Evolutionary conservation across 2,113 vertebrate genomes (phyloP), one percentile per base, ranked within the genome.

Genomic region (Phainopepla nitens): DNA sequence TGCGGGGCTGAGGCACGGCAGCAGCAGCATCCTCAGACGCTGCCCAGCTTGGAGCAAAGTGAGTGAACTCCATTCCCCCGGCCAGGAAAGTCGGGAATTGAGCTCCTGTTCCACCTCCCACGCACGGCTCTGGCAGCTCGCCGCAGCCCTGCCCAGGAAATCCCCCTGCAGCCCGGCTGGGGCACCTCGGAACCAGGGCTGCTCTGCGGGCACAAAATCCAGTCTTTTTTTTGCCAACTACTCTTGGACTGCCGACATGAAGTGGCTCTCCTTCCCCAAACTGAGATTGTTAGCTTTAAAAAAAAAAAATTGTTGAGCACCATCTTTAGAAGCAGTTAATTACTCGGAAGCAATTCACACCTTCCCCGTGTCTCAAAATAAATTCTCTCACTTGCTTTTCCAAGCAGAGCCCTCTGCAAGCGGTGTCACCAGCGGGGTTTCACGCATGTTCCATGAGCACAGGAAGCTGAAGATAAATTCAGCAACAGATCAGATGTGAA

Each of bases 391-490:
- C 79, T 86, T 35, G 28, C 33, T 86, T 82, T 90, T 83, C 92
- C 94, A 93, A 42, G 85, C 85, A 61, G 89, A 85, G 85, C 41
- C 22, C 71, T 69, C 27, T 70, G 84, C 5, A 42, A 82, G 33
- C 24, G 11, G 53, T 27, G 66, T 58, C 89, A 31, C 13, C 78
- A 23, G 41, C 65, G 47, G 2, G 1, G 50, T 22, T 71, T 70
- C 75, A 11, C 1, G 0, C n/a, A 0, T n/a, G 58, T 70, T 77
- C 13, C 9, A 13, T 7, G 77, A 94, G 89, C 89, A 80, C 93
- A 96, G 94, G 95, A 95, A 94, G 70, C 73, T 35, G 65, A 36
- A 86, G 90, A 94, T 95, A 93, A 96, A 93, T 85, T 79, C 90
- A 66, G 89, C 75, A 6, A 1, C 69, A 53, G 77, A 87, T 93